Evolutionary conservation across 2,888 invertebrate genomes (phyloP), one percentile per base, ranked within the genome.

Genomic region (Embidobia sp.): DNA sequence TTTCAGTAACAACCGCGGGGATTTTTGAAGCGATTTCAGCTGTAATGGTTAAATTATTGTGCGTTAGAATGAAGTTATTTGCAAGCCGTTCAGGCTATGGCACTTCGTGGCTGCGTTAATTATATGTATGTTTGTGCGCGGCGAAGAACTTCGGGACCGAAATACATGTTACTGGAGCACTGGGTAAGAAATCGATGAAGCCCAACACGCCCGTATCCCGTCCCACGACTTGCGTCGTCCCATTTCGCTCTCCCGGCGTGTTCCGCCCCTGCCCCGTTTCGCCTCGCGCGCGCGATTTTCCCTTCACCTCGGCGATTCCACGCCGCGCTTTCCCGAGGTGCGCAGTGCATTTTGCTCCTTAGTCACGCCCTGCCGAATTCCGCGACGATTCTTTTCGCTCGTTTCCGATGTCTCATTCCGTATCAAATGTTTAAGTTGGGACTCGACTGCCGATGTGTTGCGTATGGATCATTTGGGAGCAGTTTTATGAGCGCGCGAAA

Each of bases 161-260:
- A 82, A 84, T 83, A 85, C 81, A 82, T 85, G 85, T 86, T 87
- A 88, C 87, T 88, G 84, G 86, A 87, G 81, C 86, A 87, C 85
- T 82, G 85, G 84, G 85, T 86, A 85, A 87, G 87, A 87, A 86
- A 88, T 88, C 88, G 88, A 88, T 88, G 84, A 88, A 88, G 88
- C 87, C 83, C 86, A 85, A 83, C 81, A 79, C 83, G 80, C 80
- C 57, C 67, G 69, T 69, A 70, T 69, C 78, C 75, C 77, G 70
- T 69, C 37, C 67, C 76, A 49, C 69, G 69, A 59, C 66, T 75
- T 72, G 73, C 69, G 59, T 70, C 72, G 67, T 61, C 59, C 70
- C 73, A 76, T 75, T 80, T 67, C 70, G 53, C 73, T 48, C 64
- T 64, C 72, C 48, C 77, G 27, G 55, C 10, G 37, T 37, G 35